Evolutionary conservation across 2,113 vertebrate species (phyloP), one percentile per base, ranked within the genome.

Genomic region (Cavia aperea): DNA sequence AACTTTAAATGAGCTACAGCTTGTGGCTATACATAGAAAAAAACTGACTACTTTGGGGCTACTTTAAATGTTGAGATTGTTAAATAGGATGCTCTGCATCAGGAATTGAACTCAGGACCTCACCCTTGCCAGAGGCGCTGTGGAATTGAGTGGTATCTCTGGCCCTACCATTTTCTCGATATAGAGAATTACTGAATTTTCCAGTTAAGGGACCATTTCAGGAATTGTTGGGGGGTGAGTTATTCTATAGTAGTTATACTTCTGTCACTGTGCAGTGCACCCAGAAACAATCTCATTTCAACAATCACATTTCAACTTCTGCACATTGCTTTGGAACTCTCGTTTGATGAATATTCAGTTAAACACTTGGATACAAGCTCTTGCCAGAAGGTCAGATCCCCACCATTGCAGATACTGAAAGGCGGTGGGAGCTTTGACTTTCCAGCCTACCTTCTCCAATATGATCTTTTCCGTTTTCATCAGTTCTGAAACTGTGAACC

Each of bases 381-480:
- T 15, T 75, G 24, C 72, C 43, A 46, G 72, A 73, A 73, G 39
- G 72, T 75, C 72, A 46, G 72, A 46, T 75, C 43, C 13, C 39
- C 29, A 39, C 72, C 12, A 26, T 43, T 46, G 23, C 7, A 46
- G 72, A 75, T 24, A 46, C 1, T 46, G 39, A 46, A 89, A 94
- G 96, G 95, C 68, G 21, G 68, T 21, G 7, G 16, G n/a, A n/a
- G n/a, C 68, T 36, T 70, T n/a, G n/a, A 9, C 18, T 70, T 70
- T 70, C 15, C 95, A 93, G 97, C 68, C 33, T 36, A 99, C 97
- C 95, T 99, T 99, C 97, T 99, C 98, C 97, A 99, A 91, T 84
- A 99, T 86, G 36, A 99, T 99, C 98, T 98, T 99, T 96, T 99
- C 99, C 99, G 99, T 99, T 95, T 99, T 98, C 98, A 43, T 73